Base-by-base conservation (phyloP, 2,113 vertebrate genomes). In the Alouatta palliata region DNA sequence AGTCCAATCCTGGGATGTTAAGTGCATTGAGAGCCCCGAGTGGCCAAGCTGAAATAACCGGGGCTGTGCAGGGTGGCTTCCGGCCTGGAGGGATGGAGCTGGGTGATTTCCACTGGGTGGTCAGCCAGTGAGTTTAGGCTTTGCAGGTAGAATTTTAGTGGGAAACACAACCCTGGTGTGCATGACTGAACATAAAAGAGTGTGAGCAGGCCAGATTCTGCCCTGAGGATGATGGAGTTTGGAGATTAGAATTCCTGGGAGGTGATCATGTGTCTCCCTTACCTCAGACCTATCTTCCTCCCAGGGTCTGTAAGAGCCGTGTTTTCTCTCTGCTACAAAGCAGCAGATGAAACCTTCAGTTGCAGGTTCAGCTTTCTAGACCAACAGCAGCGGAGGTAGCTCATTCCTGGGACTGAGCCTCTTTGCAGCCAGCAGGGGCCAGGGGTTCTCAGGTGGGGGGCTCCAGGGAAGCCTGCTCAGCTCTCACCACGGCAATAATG, bases 401-500 rank as follows among this genome's bases (percentile, higher is more conserved):
- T 6, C 47, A 25, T 54, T 7, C 25, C 23, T 0, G 2, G 10
- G 40, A 23, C 1, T 0, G 84, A 68, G 37, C 40, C 2, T 11
- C 1, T 2, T 0, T 0, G n/a, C 0, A 2, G 40, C 56, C 71
- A 52, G 17, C 27, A 0, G 58, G 87, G 80, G 23, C 20, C 82
- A 1, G 1, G 43, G 64, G 14, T 0, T 5, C 12, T 17, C 6
- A 0, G 45, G 27, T 32, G 27, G 30, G n/a, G 8, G 43, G 43
- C 43, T 35, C 37, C 47, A 0, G 54, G 40, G 47, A 27, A 9
- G 47, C 49, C 56, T 23, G 0, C 61, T 49, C 30, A 9, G 66
- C 37, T 75, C 58, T 68, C 11, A 0, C 49, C 40, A 87, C 54
- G 68, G 66, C 27, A 3, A 5, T 30, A 23, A 54, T 0, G 68